Evolutionary conservation across 2,888 invertebrate species (phyloP).

Genomic region (Cyrtodaria siliqua): DNA sequence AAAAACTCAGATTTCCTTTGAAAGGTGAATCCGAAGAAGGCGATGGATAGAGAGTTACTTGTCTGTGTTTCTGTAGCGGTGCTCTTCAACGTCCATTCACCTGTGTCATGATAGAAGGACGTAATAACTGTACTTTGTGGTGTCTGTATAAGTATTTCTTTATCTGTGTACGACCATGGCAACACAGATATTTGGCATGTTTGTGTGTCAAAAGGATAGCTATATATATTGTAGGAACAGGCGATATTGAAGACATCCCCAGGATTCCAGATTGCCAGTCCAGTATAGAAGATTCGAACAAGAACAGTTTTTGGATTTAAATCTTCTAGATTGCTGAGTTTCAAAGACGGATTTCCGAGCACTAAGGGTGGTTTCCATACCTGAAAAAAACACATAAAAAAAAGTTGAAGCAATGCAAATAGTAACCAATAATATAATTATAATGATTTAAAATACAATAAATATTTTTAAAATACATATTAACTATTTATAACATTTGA

Average conservation of each 20-base stretch:
- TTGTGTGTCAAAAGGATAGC: constrained; percentile 52
- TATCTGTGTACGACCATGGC: constrained; percentile 22
- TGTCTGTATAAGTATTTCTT: constrained; percentile 25
- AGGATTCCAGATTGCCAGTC: constrained; percentile 33
- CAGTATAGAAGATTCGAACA: constrained; percentile 39
- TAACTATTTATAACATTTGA: no score
- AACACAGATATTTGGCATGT: constrained; percentile 24
- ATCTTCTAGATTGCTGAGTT: constrained; percentile 23
- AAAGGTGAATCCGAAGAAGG: background rate
- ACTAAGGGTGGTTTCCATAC: constrained; percentile 39
- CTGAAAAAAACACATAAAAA: no score
- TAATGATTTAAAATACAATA: no score
- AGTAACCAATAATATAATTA: no score
- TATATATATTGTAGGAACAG: constrained; percentile 40
- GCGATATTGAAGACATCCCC: constrained; percentile 42
- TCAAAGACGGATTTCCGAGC: constrained; percentile 36
- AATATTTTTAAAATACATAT: no score
- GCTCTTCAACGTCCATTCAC: constrained; percentile 42
- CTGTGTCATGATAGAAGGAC: constrained; percentile 34
- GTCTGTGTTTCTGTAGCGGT: background rate
- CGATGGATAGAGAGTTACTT: constrained; percentile 4
- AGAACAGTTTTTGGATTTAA: constrained; percentile 26
- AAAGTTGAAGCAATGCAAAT: no score
- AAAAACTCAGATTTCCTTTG: constrained; percentile 16
- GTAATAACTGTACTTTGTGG: constrained; percentile 8